A percentile compares a stretch with the other conserved stretches of the same genome.
These are phyloP conservation scores for Germaria angustata DNA, from an alignment of 2,888 invertebrate species.

Conservation along the genomic window DNA sequence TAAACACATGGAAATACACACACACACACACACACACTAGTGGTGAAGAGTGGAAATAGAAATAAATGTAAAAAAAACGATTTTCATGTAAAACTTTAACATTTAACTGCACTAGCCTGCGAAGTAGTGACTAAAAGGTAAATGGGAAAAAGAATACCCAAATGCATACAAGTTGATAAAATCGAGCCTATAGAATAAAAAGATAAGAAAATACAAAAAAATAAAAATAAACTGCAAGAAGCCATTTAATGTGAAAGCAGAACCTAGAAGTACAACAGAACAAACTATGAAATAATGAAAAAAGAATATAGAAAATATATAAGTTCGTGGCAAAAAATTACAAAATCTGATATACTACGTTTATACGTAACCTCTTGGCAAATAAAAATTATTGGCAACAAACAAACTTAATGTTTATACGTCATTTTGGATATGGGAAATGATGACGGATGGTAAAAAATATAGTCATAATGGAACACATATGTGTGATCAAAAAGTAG, in stretches of 20 bases:
- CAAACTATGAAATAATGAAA: neutral
- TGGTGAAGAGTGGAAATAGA: constrained; percentile 17
- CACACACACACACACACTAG: neutral
- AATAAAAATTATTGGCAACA: too few species aligned
- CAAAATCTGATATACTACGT: neutral
- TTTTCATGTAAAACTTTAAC: constrained; percentile 25
- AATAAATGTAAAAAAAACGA: neutral
- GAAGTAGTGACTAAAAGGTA: neutral
- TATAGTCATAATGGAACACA: too few species aligned
- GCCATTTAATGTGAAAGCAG: neutral
- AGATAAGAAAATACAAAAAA: neutral
- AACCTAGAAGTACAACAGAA: neutral
- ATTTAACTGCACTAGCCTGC: constrained; percentile 18
- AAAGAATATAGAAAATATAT: neutral
- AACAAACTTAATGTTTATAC: too few species aligned
- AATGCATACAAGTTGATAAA: constrained; percentile 12
- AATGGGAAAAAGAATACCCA: neutral
- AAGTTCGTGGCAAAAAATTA: neutral
- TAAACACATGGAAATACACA: neutral
- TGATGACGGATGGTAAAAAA: too few species aligned
- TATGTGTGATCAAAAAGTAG: too few species aligned
- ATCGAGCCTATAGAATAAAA: constrained; percentile 6
- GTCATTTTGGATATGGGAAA: too few species aligned
- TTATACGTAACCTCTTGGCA: too few species aligned
- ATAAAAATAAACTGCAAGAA: neutral